Base-by-base conservation (phyloP, 2,888 invertebrate genomes). In the Lacanobia wlatinum region DNA sequence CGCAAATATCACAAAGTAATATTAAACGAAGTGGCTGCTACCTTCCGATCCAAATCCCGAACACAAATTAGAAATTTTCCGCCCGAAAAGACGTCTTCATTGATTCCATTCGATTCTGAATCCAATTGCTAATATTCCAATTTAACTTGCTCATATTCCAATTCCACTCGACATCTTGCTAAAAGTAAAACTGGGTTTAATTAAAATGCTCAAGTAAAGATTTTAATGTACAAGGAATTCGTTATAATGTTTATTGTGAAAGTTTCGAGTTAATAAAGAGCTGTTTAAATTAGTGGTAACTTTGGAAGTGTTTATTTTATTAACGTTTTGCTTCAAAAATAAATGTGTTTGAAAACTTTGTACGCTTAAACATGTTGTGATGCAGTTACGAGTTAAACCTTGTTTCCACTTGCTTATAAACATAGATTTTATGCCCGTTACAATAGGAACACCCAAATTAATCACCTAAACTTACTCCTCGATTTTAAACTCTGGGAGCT, bases 51-150 rank as follows among this genome's bases (percentile, higher is more conserved):
- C 80, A 76, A 87, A 88, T 88, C 84, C 76, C 50, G 84, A 86
- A 85, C 86, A 84, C 88, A 89, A 92, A 92, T 92, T 92, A 88
- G 88, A 91, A 91, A 92, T 91, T 91, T 90, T 90, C 87, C 90
- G 86, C 84, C 72, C 80, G 88, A 87, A 87, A 84, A 84, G 85
- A 80, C 85, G 73, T 79, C 82, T 83, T 84, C 84, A 88, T 90
- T 88, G 89, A 89, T 90, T 86, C 83, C 87, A 84, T 81, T 78
- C 68, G 81, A 83, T 82, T 85, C 73, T 75, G 82, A 82, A 82
- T 84, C 72, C 82, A 67, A 74, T 73, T 81, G 84, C 84, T 83
- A 85, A 87, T 85, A 88, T 87, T 87, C 82, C 75, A 84, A 84
- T 84, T 83, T 70, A 76, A 69, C 64, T 74, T 78, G 79, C 82